These are phyloP conservation scores for Steinernema scapterisci DNA, from an alignment of 2,888 invertebrate genomes.

Conservation along the genomic window DNA sequence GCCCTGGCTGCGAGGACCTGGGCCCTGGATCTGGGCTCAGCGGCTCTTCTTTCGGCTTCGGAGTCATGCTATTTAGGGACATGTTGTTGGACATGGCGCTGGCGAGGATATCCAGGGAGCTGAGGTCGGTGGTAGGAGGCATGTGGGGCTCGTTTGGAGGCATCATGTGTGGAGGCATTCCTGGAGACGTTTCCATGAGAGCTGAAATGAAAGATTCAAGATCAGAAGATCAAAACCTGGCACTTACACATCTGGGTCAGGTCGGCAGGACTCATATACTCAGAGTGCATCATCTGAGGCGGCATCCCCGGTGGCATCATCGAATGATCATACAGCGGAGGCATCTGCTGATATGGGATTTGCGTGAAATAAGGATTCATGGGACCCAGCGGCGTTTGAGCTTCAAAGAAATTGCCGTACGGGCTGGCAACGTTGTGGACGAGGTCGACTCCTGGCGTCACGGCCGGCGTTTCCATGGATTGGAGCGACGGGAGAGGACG, in stretches of 20 bases:
- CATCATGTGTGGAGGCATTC: not conserved
- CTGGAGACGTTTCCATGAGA: not conserved
- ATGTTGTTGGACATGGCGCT: conserved; percentile 19
- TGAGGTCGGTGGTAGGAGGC: not conserved
- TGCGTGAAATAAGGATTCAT: not conserved
- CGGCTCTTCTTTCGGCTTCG: conserved; percentile 23
- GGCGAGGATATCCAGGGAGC: not conserved
- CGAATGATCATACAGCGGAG: not conserved
- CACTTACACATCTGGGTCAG: not conserved
- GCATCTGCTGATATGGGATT: conserved; percentile 9
- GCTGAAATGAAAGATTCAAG: not conserved
- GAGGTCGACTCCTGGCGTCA: not conserved
- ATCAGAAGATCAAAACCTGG: not conserved
- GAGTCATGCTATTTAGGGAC: conserved; percentile 17
- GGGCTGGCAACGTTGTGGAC: not conserved
- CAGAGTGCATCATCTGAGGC: conserved; percentile 7
- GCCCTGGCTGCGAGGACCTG: not conserved
- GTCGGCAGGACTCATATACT: conserved; percentile 5
- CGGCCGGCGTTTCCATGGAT: not conserved
- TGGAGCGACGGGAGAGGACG: not conserved
- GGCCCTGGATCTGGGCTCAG: conserved; percentile 18
- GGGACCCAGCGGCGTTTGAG: not conserved
- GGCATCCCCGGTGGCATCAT: conserved; percentile 12
- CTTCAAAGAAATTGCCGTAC: conserved; percentile 22
- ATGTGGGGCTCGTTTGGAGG: not conserved